Conservation (phyloP, 1,140 invertebrate species). For the Aphis gossypii region DNA sequence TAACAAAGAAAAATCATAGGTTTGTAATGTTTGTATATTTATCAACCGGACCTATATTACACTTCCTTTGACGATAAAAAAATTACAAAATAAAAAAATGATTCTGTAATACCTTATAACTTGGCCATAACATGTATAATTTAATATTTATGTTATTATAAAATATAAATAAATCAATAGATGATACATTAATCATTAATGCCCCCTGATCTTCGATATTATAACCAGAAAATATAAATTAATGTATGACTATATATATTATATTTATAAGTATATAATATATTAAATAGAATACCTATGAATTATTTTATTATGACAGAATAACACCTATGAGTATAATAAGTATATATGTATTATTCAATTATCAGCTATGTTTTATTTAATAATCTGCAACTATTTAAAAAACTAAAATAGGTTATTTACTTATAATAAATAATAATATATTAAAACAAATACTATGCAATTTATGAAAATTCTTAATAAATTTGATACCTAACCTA, state of each 20-base stretch:
- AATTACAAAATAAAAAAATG: neutral
- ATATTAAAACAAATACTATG: too few species aligned
- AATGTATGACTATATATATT: neutral
- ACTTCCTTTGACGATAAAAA: conserved; percentile 12
- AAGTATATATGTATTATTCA: neutral
- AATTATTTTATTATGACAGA: neutral
- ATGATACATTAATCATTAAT: neutral
- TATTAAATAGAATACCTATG: too few species aligned
- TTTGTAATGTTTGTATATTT: neutral
- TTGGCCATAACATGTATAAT: neutral
- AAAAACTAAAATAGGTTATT: too few species aligned
- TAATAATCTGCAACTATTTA: too few species aligned
- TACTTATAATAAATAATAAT: too few species aligned
- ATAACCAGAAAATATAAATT: neutral
- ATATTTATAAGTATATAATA: neutral
- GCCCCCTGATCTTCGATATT: neutral
- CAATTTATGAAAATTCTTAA: too few species aligned
- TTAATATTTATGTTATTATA: neutral
- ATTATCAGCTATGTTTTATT: neutral
- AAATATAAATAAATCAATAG: neutral
- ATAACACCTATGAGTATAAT: neutral
- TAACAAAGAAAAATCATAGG: neutral
- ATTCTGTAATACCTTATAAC: neutral
- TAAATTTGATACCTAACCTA: too few species aligned
- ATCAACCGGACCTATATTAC: neutral